Percentiles rank a stretch among this genome's conserved stretches.
phyloP scores from a whole-genome alignment of 1,140 invertebrate genomes.

The Bombyx mori region DNA sequence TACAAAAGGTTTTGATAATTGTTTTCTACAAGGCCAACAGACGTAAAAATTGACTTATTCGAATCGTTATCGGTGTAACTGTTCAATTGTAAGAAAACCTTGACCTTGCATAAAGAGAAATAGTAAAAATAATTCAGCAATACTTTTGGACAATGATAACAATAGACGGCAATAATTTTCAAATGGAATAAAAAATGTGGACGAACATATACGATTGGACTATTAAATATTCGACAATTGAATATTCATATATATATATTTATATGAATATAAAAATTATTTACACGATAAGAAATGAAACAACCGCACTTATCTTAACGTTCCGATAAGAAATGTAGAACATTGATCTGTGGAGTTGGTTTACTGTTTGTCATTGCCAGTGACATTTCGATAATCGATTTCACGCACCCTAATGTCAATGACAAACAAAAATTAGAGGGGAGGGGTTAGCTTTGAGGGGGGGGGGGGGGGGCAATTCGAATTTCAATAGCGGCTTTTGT shows the following conservation, averaged over 20 bases:
- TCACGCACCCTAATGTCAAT: conserved; percentile 4
- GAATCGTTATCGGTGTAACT: conserved; percentile 12
- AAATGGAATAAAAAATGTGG: conserved; percentile 57
- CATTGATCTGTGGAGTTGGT: conserved; percentile 1
- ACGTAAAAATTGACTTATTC: conserved; percentile 39
- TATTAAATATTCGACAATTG: too few species aligned
- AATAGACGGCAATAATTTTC: conserved; percentile 59
- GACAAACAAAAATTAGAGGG: background rate
- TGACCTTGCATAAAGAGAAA: conserved; percentile 20
- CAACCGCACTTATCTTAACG: conserved; percentile 22
- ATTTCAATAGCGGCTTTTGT: too few species aligned
- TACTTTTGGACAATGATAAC: conserved; percentile 55
- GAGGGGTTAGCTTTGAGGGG: too few species aligned
- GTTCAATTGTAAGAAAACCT: too few species aligned
- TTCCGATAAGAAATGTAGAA: conserved; percentile 7
- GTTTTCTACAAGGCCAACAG: conserved; percentile 27
- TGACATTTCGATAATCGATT: background rate
- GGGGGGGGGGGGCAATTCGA: too few species aligned
- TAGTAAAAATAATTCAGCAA: conserved; percentile 31
- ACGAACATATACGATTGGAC: conserved; percentile 39
- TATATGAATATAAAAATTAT: conserved; percentile 44
- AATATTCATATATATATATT: conserved; percentile 36
- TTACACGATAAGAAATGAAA: conserved; percentile 45
- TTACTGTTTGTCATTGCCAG: conserved; percentile 3
- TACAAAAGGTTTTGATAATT: conserved; percentile 21